phyloP scores from a whole-genome alignment of 2,888 invertebrate genomes.

The Rambutsinella grinnellia region DNA sequence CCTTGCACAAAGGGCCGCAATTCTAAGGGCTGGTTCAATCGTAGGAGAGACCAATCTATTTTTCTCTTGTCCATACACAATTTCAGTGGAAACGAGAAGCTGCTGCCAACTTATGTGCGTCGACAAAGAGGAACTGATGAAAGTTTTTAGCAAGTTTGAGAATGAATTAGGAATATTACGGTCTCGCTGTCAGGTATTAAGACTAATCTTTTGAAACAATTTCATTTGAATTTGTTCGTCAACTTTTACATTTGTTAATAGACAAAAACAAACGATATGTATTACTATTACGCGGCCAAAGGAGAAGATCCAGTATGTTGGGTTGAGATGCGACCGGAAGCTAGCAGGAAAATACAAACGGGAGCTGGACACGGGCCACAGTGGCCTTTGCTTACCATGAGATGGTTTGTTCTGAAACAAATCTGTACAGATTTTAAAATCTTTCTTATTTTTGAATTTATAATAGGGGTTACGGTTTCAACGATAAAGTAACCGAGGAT shows the following conservation, averaged over 20 bases:
- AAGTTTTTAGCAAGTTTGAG: slow-evolving; percentile 44
- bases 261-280: slow-evolving; percentile 30
- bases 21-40: slow-evolving; percentile 56
- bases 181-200: slow-evolving; percentile 34
- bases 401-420: no score
- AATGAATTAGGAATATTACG: slow-evolving; percentile 38
- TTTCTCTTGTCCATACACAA: slow-evolving; percentile 47
- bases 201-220: no score
- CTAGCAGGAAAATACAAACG: no score
- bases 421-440: no score
- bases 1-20: slow-evolving; percentile 30
- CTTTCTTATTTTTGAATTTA: no score
- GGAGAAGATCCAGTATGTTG: slow-evolving; percentile 50
- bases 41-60: slow-evolving; percentile 59
- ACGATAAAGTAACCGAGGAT: slow-evolving; percentile 50
- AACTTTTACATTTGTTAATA: no score
- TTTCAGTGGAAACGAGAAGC: slow-evolving; percentile 50
- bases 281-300: slow-evolving; percentile 31
- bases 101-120: slow-evolving; percentile 56
- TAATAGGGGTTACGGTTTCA: slow-evolving; percentile 52
- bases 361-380: no score
- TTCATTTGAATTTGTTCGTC: background rate
- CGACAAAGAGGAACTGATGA: slow-evolving; percentile 52
- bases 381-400: slow-evolving; percentile 24
- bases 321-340: slow-evolving; percentile 41